Evolutionary conservation across 2,797 vertebrate species (phyloP).

Genomic region (Champsocephalus gunnari): DNA sequence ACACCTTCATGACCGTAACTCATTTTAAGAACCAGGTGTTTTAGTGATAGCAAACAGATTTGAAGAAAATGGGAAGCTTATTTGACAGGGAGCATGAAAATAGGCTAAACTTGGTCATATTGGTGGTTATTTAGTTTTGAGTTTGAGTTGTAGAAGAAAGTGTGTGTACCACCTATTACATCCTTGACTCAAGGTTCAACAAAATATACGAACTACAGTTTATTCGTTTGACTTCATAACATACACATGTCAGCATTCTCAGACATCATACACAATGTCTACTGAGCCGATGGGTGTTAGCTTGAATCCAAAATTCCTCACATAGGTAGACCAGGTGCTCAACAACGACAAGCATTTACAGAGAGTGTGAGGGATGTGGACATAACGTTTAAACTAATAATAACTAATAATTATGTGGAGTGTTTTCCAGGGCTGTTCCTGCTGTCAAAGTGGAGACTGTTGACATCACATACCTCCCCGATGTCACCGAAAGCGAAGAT

Average conservation of each 20-base stretch:
- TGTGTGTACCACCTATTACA: background rate
- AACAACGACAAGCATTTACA: conserved; percentile 8
- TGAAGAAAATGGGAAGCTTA: too few relatives aligned
- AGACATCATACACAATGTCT: too few relatives aligned
- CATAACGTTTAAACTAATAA: conserved; percentile 9
- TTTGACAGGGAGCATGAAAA: too few relatives aligned
- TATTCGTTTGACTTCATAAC: too few relatives aligned
- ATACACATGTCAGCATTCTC: too few relatives aligned
- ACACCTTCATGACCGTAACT: background rate
- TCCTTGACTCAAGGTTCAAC: background rate
- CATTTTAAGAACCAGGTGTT: background rate
- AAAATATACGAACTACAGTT: background rate
- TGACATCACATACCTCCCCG: conserved; percentile 85
- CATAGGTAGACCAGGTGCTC: background rate
- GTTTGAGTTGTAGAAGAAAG: background rate
- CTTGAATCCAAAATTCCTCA: background rate
- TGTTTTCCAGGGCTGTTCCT: background rate
- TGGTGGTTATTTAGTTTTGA: background rate
- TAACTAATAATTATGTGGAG: background rate
- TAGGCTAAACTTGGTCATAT: background rate
- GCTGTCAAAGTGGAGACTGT: background rate
- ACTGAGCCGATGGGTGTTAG: background rate
- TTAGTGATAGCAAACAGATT: background rate
- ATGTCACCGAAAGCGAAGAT: conserved; percentile 95
- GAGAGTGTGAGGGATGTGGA: conserved; percentile 19